Conservation (phyloP, 2,113 vertebrate species). For the Empidonax alnorum region DNA sequence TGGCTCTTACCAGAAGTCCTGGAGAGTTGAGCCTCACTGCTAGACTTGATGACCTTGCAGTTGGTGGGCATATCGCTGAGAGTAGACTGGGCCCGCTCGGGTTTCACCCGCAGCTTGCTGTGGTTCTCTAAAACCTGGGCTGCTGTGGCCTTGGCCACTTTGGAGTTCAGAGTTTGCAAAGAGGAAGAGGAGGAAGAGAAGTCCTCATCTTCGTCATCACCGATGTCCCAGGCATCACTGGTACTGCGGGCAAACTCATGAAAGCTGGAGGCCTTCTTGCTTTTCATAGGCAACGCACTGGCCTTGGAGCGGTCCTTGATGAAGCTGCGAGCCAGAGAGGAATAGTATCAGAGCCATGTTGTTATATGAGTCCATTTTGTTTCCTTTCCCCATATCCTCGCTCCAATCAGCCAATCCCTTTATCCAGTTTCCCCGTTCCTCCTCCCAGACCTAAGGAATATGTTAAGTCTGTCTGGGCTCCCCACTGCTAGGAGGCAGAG, state of each 20-base stretch:
- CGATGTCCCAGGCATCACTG: constrained; percentile 32
- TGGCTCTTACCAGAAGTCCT: constrained; percentile 80
- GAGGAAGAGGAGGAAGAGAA: neutral
- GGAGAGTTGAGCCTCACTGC: constrained; percentile 23
- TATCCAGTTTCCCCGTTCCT: neutral
- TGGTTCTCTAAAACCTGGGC: constrained; percentile 6
- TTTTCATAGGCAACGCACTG: neutral
- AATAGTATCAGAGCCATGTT: neutral
- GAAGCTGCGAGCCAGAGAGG: neutral
- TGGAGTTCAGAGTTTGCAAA: constrained; percentile 23
- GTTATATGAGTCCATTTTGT: neutral
- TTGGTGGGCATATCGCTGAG: neutral
- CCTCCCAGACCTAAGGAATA: neutral
- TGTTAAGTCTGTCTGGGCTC: neutral
- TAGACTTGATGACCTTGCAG: constrained; percentile 41
- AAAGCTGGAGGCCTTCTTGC: constrained; percentile 36
- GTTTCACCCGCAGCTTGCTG: constrained; percentile 14
- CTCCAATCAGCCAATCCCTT: neutral
- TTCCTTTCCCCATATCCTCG: neutral
- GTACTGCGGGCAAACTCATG: constrained; percentile 30
- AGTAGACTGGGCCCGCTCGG: neutral
- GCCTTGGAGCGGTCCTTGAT: constrained; percentile 32
- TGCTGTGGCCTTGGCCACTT: constrained; percentile 20
- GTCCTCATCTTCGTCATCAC: neutral
- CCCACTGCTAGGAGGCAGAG: neutral